A percentile compares a stretch with the other conserved stretches of the same genome.
These are phyloP conservation scores for Lydus trimaculatus DNA, from an alignment of 2,888 invertebrate species.

Conservation along the genomic window DNA sequence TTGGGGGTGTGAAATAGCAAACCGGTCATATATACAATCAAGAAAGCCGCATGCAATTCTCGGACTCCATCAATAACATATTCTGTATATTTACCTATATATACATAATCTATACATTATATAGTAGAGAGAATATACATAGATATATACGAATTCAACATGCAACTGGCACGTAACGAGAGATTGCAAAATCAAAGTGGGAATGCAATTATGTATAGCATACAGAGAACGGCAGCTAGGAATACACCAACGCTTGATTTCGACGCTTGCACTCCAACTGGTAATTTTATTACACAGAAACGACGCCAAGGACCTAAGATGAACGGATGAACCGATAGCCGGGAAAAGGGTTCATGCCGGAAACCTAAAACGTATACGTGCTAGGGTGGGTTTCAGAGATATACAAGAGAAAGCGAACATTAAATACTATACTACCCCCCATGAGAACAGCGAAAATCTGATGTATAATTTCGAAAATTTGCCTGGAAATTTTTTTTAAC, in stretches of 20 bases:
- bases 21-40: constrained; percentile 21
- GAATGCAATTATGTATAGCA: constrained; percentile 34
- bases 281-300: constrained; percentile 30
- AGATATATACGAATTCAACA: constrained; percentile 38
- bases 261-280: constrained; percentile 20
- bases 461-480: background rate
- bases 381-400: constrained; percentile 34
- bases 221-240: constrained; percentile 17
- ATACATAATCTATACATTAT: no score
- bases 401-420: background rate
- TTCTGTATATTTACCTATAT: background rate
- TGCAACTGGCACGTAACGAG: constrained; percentile 49
- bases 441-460: background rate
- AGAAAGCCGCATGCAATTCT: constrained; percentile 19
- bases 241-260: background rate
- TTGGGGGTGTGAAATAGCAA: background rate
- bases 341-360: constrained; percentile 48
- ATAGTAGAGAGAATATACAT: background rate
- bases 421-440: background rate
- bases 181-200: constrained; percentile 51
- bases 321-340: constrained; percentile 31
- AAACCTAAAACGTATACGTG: constrained; percentile 52
- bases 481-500: background rate
- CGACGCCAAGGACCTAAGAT: constrained; percentile 27
- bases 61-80: constrained; percentile 20